Base-by-base conservation (phyloP, 2,888 invertebrate genomes). In the Volucella inanis region DNA sequence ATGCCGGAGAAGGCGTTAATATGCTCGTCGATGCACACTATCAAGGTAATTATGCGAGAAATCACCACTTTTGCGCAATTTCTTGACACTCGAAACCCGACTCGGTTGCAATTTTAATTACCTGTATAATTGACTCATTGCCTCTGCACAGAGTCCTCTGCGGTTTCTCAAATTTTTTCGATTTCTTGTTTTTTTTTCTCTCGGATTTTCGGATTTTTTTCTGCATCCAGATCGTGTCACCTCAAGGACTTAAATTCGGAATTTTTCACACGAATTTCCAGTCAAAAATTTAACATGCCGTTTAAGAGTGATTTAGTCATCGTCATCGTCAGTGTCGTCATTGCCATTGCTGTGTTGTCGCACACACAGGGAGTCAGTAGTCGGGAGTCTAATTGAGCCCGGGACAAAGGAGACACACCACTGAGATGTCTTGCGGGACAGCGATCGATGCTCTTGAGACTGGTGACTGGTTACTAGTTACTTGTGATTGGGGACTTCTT, bases 211-310 rank as follows among this genome's bases (percentile, higher is more conserved):
- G 50, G 41, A 61, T 57, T 22, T 38, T 50, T 50, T 57, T n/a
- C 52, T 62, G n/a, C 11, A 41, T 9, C 62, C 15, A 64, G 31
- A 31, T 22, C 31, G 49, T 79, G 83, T 83, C 83, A 84, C 83
- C 62, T 75, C 65, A 76, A 75, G 61, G 75, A 74, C 38, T 76
- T 85, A 76, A 81, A 47, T 88, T 88, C 59, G 74, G 88, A 87
- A 89, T 90, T 90, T 90, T 90, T 90, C 90, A 90, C 90, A 90
- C 90, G 91, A 90, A 89, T 89, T 90, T 89, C 71, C 87, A 87
- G 87, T 88, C 89, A 88, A 88, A 89, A 89, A 87, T 18, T 55
- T 61, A 6, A 31, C 57, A 67, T 74, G 75, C 70, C 84, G 67
- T 54, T 84, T 71, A 65, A 43, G 71, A 72, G 52, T 52, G 52